A percentile compares a stretch with the other conserved stretches of the same genome.
phyloP scores from a whole-genome alignment of 2,888 invertebrate genomes.

The Chrysodeixis includens region DNA sequence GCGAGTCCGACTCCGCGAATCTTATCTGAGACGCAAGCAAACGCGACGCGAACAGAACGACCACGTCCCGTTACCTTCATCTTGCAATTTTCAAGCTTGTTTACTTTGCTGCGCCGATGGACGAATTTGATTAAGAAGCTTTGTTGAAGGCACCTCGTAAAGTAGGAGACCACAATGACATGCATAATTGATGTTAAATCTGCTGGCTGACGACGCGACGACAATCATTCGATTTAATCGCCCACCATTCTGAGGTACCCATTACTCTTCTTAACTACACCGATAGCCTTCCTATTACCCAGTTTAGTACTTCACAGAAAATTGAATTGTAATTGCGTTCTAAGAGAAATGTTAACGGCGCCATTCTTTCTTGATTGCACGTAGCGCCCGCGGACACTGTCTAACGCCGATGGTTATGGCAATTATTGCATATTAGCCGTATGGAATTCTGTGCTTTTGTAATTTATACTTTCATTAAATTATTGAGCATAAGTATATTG shows the following conservation, averaged over 20 bases:
- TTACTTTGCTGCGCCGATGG: conserved; percentile 69
- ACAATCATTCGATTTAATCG: conserved; percentile 71
- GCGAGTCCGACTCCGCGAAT: conserved; percentile 74
- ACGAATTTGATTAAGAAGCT: conserved; percentile 54
- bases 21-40: conserved; percentile 72
- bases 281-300: conserved; percentile 66
- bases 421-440: conserved; percentile 84
- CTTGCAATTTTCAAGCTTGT: conserved; percentile 72
- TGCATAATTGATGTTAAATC: conserved; percentile 59
- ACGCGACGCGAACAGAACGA: conserved; percentile 60
- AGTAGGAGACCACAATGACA: conserved; percentile 52
- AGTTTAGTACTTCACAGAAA: conserved; percentile 76
- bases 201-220: conserved; percentile 55
- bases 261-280: conserved; percentile 59
- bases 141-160: conserved; percentile 38
- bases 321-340: conserved; percentile 84
- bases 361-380: conserved; percentile 77
- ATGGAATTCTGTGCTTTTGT: conserved; percentile 70
- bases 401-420: conserved; percentile 64
- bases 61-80: conserved; percentile 74
- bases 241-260: conserved; percentile 60
- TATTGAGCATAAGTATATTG: conserved; percentile 69
- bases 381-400: conserved; percentile 63
- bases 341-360: conserved; percentile 76
- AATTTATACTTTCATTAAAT: conserved; percentile 77